Conservation (phyloP, 2,888 invertebrate genomes). For the Odontothrips loti region DNA sequence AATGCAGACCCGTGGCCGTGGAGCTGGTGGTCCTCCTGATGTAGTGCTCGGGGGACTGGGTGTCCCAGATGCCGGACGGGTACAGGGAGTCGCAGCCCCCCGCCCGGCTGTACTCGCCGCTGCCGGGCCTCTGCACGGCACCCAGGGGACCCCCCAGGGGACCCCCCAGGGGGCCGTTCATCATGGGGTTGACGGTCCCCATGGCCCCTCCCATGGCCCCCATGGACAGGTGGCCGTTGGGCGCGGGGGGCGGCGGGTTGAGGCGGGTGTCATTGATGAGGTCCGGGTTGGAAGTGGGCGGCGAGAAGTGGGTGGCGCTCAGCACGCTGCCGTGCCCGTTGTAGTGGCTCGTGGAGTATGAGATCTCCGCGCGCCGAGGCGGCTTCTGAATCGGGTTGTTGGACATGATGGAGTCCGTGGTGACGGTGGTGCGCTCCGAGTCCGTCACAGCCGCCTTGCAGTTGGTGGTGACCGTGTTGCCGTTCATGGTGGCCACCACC, state of each 20-base stretch:
- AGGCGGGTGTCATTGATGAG: constrained; percentile 75
- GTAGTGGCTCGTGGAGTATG: constrained; percentile 65
- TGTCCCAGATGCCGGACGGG: constrained; percentile 75
- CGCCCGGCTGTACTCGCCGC: constrained; percentile 69
- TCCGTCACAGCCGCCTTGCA: constrained; percentile 48
- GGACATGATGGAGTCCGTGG: constrained; percentile 46
- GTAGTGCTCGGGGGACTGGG: constrained; percentile 46
- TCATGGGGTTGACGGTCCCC: constrained; percentile 29
- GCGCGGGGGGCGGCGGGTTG: constrained; percentile 8
- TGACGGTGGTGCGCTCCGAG: constrained; percentile 53
- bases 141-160: constrained; percentile 40
- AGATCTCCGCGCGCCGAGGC: constrained; percentile 62
- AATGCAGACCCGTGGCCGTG: constrained; percentile 53
- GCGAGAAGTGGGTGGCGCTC: constrained; percentile 41
- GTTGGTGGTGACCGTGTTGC: constrained; percentile 47
- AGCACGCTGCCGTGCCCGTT: constrained; percentile 59
- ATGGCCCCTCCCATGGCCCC: constrained; percentile 34
- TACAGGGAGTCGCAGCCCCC: constrained; percentile 71
- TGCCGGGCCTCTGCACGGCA: constrained; percentile 55
- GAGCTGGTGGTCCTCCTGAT: constrained; percentile 56
- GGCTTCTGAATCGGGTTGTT: constrained; percentile 68
- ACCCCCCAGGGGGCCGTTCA: constrained; percentile 19
- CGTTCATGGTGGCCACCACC: constrained; percentile 59
- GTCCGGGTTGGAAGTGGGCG: constrained; percentile 74
- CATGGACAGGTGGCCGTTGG: constrained; percentile 16